phyloP scores from a whole-genome alignment of 1,140 invertebrate genomes.

The Maconellicoccus hirsutus region DNA sequence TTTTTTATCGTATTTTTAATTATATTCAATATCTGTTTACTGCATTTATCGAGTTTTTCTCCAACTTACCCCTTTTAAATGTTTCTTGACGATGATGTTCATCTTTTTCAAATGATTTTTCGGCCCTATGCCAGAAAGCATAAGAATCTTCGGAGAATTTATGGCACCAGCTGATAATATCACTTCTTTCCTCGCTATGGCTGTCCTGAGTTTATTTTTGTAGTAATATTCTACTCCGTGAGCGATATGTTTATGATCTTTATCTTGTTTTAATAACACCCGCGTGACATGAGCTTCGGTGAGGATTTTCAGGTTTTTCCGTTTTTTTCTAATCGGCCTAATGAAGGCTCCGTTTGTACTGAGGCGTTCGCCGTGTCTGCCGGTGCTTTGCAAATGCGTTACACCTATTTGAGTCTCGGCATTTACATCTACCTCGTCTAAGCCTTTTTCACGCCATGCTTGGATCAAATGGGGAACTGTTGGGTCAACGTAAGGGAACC shows the following conservation, averaged over 20 bases:
- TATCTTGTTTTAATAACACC: conserved; percentile 45
- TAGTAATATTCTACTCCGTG: conserved; percentile 45
- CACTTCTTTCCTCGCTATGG: conserved; percentile 62
- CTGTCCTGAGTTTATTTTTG: conserved; percentile 52
- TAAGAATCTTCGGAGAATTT: conserved; percentile 35
- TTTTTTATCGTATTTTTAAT: too few relatives aligned
- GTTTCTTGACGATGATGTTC: conserved; percentile 30
- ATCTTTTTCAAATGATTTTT: conserved; percentile 32
- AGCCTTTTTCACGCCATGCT: conserved; percentile 44
- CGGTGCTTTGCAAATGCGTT: conserved; percentile 45
- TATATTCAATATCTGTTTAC: not conserved
- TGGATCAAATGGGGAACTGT: conserved; percentile 42
- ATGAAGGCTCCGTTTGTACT: conserved; percentile 58
- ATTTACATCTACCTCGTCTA: conserved; percentile 29
- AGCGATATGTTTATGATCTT: conserved; percentile 31
- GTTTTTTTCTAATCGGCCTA: conserved; percentile 48
- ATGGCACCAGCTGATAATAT: conserved; percentile 38
- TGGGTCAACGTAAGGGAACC: conserved; percentile 46
- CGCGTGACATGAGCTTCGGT: conserved; percentile 56
- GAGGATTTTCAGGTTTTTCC: conserved; percentile 56
- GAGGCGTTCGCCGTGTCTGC: conserved; percentile 47
- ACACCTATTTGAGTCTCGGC: conserved; percentile 40
- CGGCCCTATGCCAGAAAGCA: conserved; percentile 39
- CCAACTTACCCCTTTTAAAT: conserved; percentile 36
- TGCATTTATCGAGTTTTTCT: too few relatives aligned